Percentiles rank a stretch among this genome's conserved stretches.
Conservation (phyloP, 2,888 invertebrate genomes). For the Lochmaea crataegi region DNA sequence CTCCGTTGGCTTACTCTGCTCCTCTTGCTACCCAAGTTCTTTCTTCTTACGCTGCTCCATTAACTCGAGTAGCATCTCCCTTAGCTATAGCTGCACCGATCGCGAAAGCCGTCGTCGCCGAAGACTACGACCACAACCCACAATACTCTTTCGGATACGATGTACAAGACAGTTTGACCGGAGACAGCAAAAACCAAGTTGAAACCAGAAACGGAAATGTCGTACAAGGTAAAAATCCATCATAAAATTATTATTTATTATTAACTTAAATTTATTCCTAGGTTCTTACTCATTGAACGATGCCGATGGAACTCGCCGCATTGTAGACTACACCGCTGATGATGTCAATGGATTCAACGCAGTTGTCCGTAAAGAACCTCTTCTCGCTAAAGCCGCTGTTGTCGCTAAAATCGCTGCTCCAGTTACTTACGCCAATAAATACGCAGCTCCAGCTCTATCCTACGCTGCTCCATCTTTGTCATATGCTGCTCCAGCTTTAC, state of each 20-base stretch:
- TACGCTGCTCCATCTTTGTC: slow-evolving; percentile 31
- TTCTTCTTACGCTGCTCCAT: slow-evolving; percentile 19
- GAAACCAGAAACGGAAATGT: slow-evolving; percentile 75
- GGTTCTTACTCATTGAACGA: slow-evolving; percentile 67
- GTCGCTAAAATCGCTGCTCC: slow-evolving; percentile 56
- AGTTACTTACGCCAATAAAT: slow-evolving; percentile 29
- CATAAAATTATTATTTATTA: too few species aligned
- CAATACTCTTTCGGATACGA: slow-evolving; percentile 72
- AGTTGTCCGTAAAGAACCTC: slow-evolving; percentile 68
- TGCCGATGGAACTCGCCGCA: slow-evolving; percentile 74
- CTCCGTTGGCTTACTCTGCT: slow-evolving; percentile 61
- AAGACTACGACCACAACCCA: slow-evolving; percentile 62
- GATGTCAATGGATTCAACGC: slow-evolving; percentile 70
- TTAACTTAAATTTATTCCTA: background rate
- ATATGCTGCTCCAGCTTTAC: slow-evolving; percentile 20
- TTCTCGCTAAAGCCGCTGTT: slow-evolving; percentile 46
- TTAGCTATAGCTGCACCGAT: slow-evolving; percentile 58
- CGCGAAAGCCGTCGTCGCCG: slow-evolving; percentile 57
- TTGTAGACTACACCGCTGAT: slow-evolving; percentile 72
- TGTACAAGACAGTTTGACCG: slow-evolving; percentile 69
- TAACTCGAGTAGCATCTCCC: slow-evolving; percentile 12
- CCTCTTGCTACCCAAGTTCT: slow-evolving; percentile 60
- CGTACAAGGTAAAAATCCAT: slow-evolving; percentile 50
- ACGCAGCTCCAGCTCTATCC: slow-evolving; percentile 46
- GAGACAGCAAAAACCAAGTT: slow-evolving; percentile 71